Percentiles rank a stretch among this genome's conserved stretches.
phyloP scores from a whole-genome alignment of 92 coral and sea anemone species.

The Micromussa lordhowensis region DNA sequence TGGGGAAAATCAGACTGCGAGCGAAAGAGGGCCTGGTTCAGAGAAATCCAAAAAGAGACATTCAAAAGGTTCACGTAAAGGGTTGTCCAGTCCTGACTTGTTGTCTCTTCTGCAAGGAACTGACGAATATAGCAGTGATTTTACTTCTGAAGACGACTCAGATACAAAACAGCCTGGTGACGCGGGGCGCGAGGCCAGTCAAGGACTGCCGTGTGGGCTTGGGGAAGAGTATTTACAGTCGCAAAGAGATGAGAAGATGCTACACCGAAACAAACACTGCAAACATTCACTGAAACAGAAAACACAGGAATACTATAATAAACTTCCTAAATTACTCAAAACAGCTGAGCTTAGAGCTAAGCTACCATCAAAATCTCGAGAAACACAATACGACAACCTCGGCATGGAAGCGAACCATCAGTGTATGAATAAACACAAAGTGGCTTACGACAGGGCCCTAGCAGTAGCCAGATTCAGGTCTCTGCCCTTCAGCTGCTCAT shows the following conservation, averaged over 20 bases:
- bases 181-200: neutral
- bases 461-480: conserved; percentile 77
- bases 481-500: conserved; percentile 62
- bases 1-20: conserved; percentile 1
- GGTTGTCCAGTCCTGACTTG: conserved; percentile 23
- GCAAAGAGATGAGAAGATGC: neutral
- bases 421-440: conserved; percentile 75
- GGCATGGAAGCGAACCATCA: conserved; percentile 49
- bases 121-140: conserved; percentile 39
- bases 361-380: conserved; percentile 43
- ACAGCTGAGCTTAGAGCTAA: conserved; percentile 79
- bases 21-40: neutral
- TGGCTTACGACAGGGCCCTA: conserved; percentile 83
- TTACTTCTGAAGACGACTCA: conserved; percentile 10
- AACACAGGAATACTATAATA: conserved; percentile 74
- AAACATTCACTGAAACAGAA: conserved; percentile 65
- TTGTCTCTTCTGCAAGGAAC: conserved; percentile 13
- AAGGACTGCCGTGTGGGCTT: neutral
- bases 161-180: neutral
- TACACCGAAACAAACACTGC: conserved; percentile 65
- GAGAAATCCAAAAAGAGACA: neutral
- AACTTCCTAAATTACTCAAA: conserved; percentile 75
- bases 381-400: neutral
- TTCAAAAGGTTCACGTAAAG: neutral
- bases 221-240: neutral